Conservation (phyloP, 2,797 vertebrate species). For the Hydrocynus forskahlii region DNA sequence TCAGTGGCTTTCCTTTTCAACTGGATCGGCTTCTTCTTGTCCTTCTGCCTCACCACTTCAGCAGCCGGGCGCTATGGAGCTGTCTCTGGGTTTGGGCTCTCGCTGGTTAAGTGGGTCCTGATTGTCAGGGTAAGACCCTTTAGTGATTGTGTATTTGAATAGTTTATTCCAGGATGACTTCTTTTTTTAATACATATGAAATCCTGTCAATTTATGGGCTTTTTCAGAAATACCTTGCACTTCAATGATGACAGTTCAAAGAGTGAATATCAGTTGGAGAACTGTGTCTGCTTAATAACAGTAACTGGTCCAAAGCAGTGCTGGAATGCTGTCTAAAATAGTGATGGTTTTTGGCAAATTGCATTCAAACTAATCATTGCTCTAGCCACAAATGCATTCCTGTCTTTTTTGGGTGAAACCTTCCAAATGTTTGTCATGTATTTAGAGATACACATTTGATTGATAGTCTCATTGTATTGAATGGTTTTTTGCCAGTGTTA, state of each 20-base stretch:
- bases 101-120: constrained; percentile 98
- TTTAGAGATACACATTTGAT: too few species aligned
- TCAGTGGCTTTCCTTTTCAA: constrained; percentile 99
- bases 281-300: neutral
- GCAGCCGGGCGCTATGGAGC: constrained; percentile 96
- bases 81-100: constrained; percentile 97
- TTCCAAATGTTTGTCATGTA: too few species aligned
- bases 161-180: neutral
- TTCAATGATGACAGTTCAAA: neutral
- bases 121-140: constrained; percentile 91
- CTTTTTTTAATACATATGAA: neutral
- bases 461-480: too few species aligned
- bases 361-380: too few species aligned
- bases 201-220: neutral
- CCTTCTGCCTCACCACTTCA: constrained; percentile 97
- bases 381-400: too few species aligned
- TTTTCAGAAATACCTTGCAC: too few species aligned
- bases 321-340: too few species aligned
- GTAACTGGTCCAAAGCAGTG: neutral
- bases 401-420: too few species aligned
- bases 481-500: neutral
- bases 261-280: neutral
- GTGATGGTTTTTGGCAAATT: too few species aligned
- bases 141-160: neutral
- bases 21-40: constrained; percentile 99